Conservation (phyloP, 2,888 invertebrate species). For the Limenitis camilla region DNA sequence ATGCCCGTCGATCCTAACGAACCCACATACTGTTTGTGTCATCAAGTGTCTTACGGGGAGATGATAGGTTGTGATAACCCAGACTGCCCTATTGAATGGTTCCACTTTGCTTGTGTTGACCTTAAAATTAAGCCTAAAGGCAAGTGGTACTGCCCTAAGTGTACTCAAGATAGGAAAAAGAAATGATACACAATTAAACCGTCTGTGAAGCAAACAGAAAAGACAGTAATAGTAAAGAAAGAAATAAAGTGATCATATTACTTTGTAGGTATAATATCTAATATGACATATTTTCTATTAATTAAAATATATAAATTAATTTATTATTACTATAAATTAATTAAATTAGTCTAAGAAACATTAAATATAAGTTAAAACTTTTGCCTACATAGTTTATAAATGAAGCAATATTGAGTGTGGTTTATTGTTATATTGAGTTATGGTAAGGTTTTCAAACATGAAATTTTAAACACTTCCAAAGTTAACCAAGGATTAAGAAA, state of each 20-base stretch:
- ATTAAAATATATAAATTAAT: conserved; percentile 19
- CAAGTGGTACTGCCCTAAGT: conserved; percentile 97
- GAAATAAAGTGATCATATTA: conserved; percentile 46
- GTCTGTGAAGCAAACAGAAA: conserved; percentile 47
- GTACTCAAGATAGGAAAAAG: conserved; percentile 86
- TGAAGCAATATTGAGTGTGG: conserved; percentile 6
- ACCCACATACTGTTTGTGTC: conserved; percentile 98
- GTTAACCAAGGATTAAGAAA: too few relatives aligned
- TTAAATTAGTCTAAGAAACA: conserved; percentile 14
- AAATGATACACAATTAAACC: conserved; percentile 76
- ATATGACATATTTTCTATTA: conserved; percentile 24
- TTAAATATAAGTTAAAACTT: conserved; percentile 2
- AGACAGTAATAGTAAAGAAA: conserved; percentile 58
- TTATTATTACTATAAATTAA: conserved; percentile 23
- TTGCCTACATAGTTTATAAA: conserved; percentile 6
- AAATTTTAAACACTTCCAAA: too few relatives aligned
- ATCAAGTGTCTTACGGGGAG: conserved; percentile 97
- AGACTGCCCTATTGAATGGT: conserved; percentile 94
- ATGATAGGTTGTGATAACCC: conserved; percentile 98
- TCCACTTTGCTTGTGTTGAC: conserved; percentile 95
- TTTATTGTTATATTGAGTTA: conserved; percentile 3
- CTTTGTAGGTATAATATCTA: conserved; percentile 20
- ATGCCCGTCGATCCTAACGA: conserved; percentile 98
- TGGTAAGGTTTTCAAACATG: too few relatives aligned
- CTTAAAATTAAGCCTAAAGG: conserved; percentile 94